Evolutionary conservation across 2,113 vertebrate genomes (phyloP), one percentile per base, ranked within the genome.

Genomic region (Oplegnathus fasciatus): DNA sequence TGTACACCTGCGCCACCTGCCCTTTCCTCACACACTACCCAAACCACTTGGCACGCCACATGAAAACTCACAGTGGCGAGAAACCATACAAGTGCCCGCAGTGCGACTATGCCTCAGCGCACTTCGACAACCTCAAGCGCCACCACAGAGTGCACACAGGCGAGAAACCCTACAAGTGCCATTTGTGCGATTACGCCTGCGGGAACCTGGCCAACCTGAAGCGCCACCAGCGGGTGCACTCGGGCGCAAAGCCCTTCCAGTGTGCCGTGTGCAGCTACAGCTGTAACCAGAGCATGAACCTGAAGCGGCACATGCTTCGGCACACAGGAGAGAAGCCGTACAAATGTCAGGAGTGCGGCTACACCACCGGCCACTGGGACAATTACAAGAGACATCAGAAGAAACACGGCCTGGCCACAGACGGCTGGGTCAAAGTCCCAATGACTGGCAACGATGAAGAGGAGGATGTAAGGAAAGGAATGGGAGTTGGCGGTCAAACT

Each of bases 261-360:
- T 99, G 98, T 78, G 96, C 96, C 76, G 94, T 99, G 83, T 99
- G 98, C 95, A 97, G 93, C 88, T 99, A 99, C 95, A 98, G 96
- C 93, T 99, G 98, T 95, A 99, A 99, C 93, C 98, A 99, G 97
- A 99, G 98, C 94, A 99, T 99, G 98, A 99, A 99, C 96, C 97
- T 99, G 83, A 99, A 99, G 94, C 96, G 98, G 11, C 98, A 99
- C 93, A 99, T 99, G 98, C 95, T 99, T 60, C 95, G 98, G 69
- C 98, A 99, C 91, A 99, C 98, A 0, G 98, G 97, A 0, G 97
- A 98, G 93, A 99, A 99, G 88, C 98, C 98, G 55, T 98, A 99
- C 93, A 97, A 97, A 67, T 99, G 98, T 88, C 95, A 95, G 84
- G 92, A 97, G 93, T 99, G 98, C 90, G 87, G 97, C 90, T 99